Evolutionary conservation across 1,140 invertebrate species (phyloP), one percentile per base, ranked within the genome.

Genomic region (Copidosoma floridanum): DNA sequence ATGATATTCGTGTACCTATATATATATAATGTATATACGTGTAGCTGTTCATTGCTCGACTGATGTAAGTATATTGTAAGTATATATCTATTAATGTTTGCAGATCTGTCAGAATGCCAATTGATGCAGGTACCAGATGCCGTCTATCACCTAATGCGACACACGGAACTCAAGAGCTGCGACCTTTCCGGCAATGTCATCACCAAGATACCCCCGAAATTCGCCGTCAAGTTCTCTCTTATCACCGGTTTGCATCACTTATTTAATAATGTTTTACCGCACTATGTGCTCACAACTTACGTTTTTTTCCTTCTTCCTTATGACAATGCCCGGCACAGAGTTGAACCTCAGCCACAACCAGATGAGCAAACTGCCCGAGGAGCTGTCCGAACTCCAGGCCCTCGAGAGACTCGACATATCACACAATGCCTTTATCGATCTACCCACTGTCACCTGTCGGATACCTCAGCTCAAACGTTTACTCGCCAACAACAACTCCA

Each of bases 41-140:
- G n/a, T n/a, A n/a, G n/a, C n/a, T n/a, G n/a, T n/a, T n/a, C n/a
- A n/a, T n/a, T n/a, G n/a, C n/a, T n/a, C n/a, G n/a, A n/a, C n/a
- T n/a, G n/a, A n/a, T n/a, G n/a, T n/a, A n/a, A n/a, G n/a, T n/a
- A n/a, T n/a, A n/a, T n/a, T n/a, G n/a, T n/a, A n/a, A n/a, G n/a
- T n/a, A n/a, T n/a, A n/a, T n/a, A n/a, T n/a, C n/a, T n/a, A n/a
- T n/a, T n/a, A n/a, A n/a, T 62, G 53, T 65, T 88, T 89, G 10
- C 84, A 97, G 94, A 97, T 87, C 80, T 97, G 63, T 96, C 94
- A 7, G 89, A 93, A 74, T 97, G 94, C 75, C 90, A 95, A 73
- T 76, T 97, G 62, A 93, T 94, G 86, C 92, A 94, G 83, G 88
- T 97, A 58, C 94, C 94, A 43, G 94, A 97, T 81, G 94, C 94